Percentiles rank a stretch among this genome's conserved stretches.
These are phyloP conservation scores for Monopterus albus DNA, from an alignment of 2,113 vertebrate genomes.

Conservation along the genomic window DNA sequence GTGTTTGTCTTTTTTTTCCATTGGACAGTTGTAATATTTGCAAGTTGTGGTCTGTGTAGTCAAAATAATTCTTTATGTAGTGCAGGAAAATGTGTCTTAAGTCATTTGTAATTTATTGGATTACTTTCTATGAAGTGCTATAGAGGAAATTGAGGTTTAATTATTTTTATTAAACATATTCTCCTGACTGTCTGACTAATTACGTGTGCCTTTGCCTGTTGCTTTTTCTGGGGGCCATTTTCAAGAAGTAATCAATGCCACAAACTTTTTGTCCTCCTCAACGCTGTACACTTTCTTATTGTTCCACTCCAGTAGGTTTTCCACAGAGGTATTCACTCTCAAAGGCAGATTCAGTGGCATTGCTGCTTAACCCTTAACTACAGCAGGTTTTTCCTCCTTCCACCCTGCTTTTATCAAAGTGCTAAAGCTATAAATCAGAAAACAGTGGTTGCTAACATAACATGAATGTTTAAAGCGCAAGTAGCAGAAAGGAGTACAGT, in stretches of 20 bases:
- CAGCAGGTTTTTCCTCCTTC: background rate
- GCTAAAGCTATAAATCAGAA: background rate
- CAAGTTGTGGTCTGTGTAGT: conserved; percentile 99
- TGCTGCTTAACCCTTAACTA: background rate
- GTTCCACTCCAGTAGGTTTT: background rate
- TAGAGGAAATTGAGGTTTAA: conserved; percentile 99
- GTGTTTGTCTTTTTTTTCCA: conserved; percentile 80
- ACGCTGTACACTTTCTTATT: background rate
- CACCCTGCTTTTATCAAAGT: background rate
- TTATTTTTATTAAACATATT: conserved; percentile 99
- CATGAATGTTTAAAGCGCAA: background rate
- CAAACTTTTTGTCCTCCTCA: background rate
- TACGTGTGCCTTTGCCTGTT: conserved; percentile 83
- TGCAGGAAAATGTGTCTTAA: conserved; percentile 95
- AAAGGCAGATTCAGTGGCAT: background rate
- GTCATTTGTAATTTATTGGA: conserved; percentile 99
- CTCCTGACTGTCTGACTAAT: conserved; percentile 95
- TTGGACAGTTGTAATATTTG: conserved; percentile 98
- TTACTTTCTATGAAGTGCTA: conserved; percentile 99
- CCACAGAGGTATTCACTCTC: no score
- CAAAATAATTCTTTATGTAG: conserved; percentile 97
- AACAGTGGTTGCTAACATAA: background rate
- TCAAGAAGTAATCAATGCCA: background rate
- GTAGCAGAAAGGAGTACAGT: background rate
- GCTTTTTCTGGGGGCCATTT: conserved; percentile 26